These are phyloP conservation scores for Pedicia rivosa DNA, from an alignment of 2,888 invertebrate genomes.

Conservation along the genomic window DNA sequence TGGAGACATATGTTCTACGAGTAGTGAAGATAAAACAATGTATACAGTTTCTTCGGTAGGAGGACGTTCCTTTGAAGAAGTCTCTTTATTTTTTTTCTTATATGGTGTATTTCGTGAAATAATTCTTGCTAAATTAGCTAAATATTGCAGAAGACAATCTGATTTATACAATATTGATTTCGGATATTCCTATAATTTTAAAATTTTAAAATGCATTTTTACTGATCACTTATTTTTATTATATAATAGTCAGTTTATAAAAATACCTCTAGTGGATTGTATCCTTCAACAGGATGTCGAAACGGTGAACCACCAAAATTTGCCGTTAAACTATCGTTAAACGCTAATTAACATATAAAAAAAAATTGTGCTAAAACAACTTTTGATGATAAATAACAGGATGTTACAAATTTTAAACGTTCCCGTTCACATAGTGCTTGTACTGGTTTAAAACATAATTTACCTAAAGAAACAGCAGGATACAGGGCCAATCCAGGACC, in stretches of 20 bases:
- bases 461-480: slow-evolving; percentile 65
- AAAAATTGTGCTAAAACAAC: too few relatives aligned
- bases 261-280: slow-evolving; percentile 42
- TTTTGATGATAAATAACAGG: too few relatives aligned
- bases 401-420: slow-evolving; percentile 12
- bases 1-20: slow-evolving; percentile 43
- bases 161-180: slow-evolving; percentile 19
- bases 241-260: slow-evolving; percentile 15
- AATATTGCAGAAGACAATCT: slow-evolving; percentile 22
- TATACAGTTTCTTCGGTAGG: slow-evolving; percentile 34
- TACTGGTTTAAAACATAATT: too few relatives aligned
- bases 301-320: slow-evolving; percentile 60
- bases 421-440: slow-evolving; percentile 15
- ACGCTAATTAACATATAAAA: too few relatives aligned
- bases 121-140: slow-evolving; percentile 23
- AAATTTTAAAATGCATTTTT: too few relatives aligned
- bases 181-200: slow-evolving; percentile 12
- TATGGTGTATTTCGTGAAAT: slow-evolving; percentile 16
- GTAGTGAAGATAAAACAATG: slow-evolving; percentile 35
- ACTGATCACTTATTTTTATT: background rate
- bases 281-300: slow-evolving; percentile 51
- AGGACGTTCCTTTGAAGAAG: slow-evolving; percentile 1
- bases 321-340: slow-evolving; percentile 56
- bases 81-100: background rate
- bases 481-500: slow-evolving; percentile 64